Evolutionary conservation across 1,140 invertebrate genomes (phyloP).

Genomic region (Tyrophagus putrescentiae): DNA sequence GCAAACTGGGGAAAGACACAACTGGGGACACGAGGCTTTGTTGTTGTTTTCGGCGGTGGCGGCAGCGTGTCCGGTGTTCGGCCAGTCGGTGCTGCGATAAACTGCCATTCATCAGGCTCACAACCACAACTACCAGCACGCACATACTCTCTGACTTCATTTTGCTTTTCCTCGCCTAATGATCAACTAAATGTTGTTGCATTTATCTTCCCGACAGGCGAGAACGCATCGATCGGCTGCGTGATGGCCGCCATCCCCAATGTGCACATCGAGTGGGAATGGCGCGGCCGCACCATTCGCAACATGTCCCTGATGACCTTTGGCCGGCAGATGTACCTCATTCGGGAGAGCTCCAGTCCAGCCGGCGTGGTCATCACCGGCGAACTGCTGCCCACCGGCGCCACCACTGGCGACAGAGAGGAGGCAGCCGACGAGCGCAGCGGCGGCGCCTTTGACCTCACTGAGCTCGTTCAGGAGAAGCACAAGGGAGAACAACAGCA

Average conservation of each 20-base stretch:
- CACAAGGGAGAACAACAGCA: background rate
- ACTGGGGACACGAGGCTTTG: too few relatives aligned
- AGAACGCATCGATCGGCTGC: conserved; percentile 55
- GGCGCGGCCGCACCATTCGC: conserved; percentile 58
- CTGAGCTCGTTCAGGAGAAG: background rate
- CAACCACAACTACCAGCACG: too few relatives aligned
- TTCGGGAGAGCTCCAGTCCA: conserved; percentile 46
- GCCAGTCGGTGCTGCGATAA: too few relatives aligned
- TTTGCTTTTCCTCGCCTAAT: background rate
- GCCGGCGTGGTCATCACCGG: background rate
- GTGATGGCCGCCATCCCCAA: conserved; percentile 58
- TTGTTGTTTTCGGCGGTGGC: too few relatives aligned
- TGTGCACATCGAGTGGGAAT: conserved; percentile 67
- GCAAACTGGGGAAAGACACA: too few relatives aligned
- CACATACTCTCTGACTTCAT: background rate
- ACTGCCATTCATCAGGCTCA: too few relatives aligned
- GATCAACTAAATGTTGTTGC: too few relatives aligned
- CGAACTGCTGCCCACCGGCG: background rate
- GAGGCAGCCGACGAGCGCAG: background rate
- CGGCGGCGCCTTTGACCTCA: background rate
- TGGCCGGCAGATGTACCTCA: conserved; percentile 51
- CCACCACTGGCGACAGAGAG: too few relatives aligned
- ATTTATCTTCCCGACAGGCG: conserved; percentile 3
- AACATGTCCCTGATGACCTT: conserved; percentile 47
- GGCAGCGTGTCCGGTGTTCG: too few relatives aligned